Base-by-base conservation (phyloP, 2,797 vertebrate genomes). In the Smutsia gigantea region DNA sequence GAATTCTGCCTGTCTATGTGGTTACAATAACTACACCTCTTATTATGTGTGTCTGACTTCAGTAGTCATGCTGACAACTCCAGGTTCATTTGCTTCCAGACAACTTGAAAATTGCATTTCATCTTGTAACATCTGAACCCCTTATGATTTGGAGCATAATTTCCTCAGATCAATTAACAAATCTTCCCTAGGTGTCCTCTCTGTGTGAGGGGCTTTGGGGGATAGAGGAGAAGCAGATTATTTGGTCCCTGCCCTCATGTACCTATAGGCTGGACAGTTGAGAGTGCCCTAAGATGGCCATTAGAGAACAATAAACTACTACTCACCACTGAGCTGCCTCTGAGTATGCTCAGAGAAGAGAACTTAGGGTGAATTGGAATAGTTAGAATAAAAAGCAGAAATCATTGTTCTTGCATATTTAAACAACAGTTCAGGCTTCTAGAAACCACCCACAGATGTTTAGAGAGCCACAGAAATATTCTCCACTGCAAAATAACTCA, bases 391-490 rank as follows among this genome's bases (percentile, higher is more conserved):
- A 94, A 81, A 96, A 90, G 4, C 23, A 77, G 29, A 93, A 94
- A 91, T 83, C 46, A 63, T 77, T 83, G 12, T 86, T 72, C 51
- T 85, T 46, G 1, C 46, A 72, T 29, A 83, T 78, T 92, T 34
- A 90, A 90, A 82, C 15, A 39, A 53, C 53, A 93, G 25, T 78
- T 96, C 57, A 89, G 85, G 78, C 31, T 91, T 78, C 72, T 94
- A 74, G 82, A 90, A 90, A 64, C 27, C 82, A n/a, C 82, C 51
- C 89, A 69, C 11, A 93, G 64, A 84, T 96, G 49, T 78, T 93
- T 93, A 85, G n/a, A 92, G 49, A 95, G 12, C 14, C 37, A 88
- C 69, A 93, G 9, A 53, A 77, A 90, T 91, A 74, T 64, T 88
- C 17, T 94, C 39, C 18, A 89, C 18, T 88, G 29, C 17, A 69